Evolutionary conservation across 1,140 invertebrate genomes (phyloP).

Genomic region (Heliconius congener): DNA sequence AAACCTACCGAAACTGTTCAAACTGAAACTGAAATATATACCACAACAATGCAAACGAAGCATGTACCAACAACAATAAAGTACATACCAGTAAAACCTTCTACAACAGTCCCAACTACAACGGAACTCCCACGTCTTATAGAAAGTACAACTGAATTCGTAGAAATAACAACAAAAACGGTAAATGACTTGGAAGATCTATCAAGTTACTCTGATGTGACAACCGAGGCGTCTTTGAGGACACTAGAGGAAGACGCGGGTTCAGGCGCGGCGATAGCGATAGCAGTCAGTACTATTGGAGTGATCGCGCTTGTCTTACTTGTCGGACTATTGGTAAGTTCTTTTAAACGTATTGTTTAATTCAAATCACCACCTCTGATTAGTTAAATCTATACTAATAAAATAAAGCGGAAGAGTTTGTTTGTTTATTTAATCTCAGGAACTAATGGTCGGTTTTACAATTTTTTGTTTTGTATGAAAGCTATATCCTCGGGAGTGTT

Average conservation of each 20-base stretch:
- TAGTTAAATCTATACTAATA: no score
- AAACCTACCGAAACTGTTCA: constrained; percentile 36
- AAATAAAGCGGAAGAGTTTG: no score
- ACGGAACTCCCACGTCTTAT: constrained; percentile 29
- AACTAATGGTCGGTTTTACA: no score
- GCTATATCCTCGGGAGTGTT: no score
- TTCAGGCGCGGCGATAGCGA: constrained; percentile 67
- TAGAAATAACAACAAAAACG: constrained; percentile 43
- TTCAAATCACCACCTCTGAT: background rate
- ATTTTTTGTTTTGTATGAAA: no score
- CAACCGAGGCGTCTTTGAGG: constrained; percentile 61
- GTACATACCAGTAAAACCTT: background rate
- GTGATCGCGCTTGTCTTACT: constrained; percentile 71
- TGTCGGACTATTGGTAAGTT: constrained; percentile 71
- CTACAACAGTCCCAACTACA: constrained; percentile 34
- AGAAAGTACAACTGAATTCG: constrained; percentile 44
- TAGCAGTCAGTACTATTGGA: constrained; percentile 73
- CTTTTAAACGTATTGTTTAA: background rate
- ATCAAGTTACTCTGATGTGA: constrained; percentile 59
- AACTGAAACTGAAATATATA: constrained; percentile 22
- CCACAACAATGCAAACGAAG: constrained; percentile 32
- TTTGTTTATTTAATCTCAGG: no score
- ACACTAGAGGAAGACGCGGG: constrained; percentile 57
- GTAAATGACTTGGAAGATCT: constrained; percentile 59
- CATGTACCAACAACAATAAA: constrained; percentile 37